These are phyloP conservation scores for Leptogaster cylindrica DNA, from an alignment of 2,888 invertebrate species.

Conservation along the genomic window DNA sequence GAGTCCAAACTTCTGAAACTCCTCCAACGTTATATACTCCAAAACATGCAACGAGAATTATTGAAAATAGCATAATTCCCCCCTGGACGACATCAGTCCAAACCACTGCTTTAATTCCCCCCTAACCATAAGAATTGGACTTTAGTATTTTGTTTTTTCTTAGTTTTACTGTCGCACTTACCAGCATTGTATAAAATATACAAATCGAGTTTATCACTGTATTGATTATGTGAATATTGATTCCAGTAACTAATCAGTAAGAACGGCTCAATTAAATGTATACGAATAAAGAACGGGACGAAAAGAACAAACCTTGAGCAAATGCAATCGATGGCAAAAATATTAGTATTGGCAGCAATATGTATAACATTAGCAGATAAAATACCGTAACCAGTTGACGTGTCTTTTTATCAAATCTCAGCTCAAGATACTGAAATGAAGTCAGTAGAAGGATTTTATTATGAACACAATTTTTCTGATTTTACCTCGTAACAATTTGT, in stretches of 20 bases:
- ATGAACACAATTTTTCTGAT: too few relatives aligned
- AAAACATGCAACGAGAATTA: conserved; percentile 57
- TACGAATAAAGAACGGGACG: background rate
- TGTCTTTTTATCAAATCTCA: conserved; percentile 56
- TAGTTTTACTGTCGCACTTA: conserved; percentile 58
- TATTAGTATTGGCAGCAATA: conserved; percentile 56
- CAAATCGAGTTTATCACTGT: conserved; percentile 65
- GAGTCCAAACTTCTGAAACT: conserved; percentile 55
- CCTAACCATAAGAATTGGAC: too few relatives aligned
- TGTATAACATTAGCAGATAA: conserved; percentile 54
- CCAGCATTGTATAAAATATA: conserved; percentile 67
- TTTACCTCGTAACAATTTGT: conserved; percentile 58
- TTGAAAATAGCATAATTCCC: conserved; percentile 59
- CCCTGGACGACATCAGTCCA: conserved; percentile 65
- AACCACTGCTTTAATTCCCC: conserved; percentile 64
- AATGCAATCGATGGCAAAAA: conserved; percentile 52
- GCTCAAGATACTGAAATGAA: conserved; percentile 57
- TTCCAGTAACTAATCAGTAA: conserved; percentile 64
- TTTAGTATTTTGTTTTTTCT: too few relatives aligned
- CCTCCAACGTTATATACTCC: conserved; percentile 61
- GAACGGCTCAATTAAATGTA: background rate
- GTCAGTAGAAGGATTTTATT: too few relatives aligned
- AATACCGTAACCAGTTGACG: conserved; percentile 55
- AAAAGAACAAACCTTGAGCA: conserved; percentile 43
- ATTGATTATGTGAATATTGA: conserved; percentile 65